phyloP scores from a whole-genome alignment of 2,888 invertebrate species.

The Standfussiana lucernea region DNA sequence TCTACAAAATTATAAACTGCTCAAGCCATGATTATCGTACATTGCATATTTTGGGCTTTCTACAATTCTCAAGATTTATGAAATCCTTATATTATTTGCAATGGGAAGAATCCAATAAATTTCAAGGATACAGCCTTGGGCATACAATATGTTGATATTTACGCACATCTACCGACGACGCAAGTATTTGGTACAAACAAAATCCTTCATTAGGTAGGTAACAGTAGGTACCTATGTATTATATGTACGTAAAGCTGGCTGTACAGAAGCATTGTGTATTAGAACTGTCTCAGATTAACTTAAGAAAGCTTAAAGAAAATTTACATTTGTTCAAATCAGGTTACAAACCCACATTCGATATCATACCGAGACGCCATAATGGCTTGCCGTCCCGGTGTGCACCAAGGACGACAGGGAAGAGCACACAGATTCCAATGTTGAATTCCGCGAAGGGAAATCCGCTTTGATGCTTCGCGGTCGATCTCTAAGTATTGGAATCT shows the following conservation, averaged over 20 bases:
- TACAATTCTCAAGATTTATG: neutral
- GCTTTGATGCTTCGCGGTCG: neutral
- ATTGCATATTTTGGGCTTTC: neutral
- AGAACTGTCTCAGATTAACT: neutral
- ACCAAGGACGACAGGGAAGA: neutral
- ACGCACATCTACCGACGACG: neutral
- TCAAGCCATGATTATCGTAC: neutral
- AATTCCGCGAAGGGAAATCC: neutral
- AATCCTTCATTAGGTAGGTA: slow-evolving; percentile 13
- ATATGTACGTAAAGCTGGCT: neutral
- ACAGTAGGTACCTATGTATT: neutral
- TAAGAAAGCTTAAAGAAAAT: neutral
- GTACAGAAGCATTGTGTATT: neutral
- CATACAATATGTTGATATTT: slow-evolving; percentile 26
- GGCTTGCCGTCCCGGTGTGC: no score
- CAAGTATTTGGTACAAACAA: slow-evolving; percentile 5
- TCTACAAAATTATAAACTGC: neutral
- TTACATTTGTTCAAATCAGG: neutral
- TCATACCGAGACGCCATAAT: neutral
- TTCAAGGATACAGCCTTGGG: slow-evolving; percentile 15
- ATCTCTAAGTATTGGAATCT: neutral
- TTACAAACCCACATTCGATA: neutral
- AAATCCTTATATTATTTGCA: slow-evolving; percentile 10
- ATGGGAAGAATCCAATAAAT: slow-evolving; percentile 34
- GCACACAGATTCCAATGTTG: neutral